Evolutionary conservation across 2,113 vertebrate genomes (phyloP).

Genomic region (Saimiri boliviensis): DNA sequence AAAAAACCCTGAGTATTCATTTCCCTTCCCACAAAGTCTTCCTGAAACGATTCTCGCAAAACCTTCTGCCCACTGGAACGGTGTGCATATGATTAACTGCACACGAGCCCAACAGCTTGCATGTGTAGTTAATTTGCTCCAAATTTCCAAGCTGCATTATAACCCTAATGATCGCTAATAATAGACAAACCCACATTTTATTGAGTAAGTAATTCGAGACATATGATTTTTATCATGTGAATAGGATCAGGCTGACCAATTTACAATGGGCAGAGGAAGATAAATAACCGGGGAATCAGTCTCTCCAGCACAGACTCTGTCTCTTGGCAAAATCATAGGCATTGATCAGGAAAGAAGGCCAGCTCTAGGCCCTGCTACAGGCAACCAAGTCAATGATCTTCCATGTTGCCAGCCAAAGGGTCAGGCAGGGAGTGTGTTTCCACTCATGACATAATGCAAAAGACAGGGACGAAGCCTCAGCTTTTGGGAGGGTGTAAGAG

Average conservation of each 20-base stretch:
- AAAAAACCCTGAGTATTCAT: conserved; percentile 62
- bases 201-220: conserved; percentile 90
- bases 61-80: conserved; percentile 81
- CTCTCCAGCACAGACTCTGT: conserved; percentile 71
- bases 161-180: conserved; percentile 90
- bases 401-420: conserved; percentile 44
- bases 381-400: conserved; percentile 76
- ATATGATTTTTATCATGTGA: conserved; percentile 85
- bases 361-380: conserved; percentile 58
- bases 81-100: conserved; percentile 85
- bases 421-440: conserved; percentile 27
- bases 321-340: conserved; percentile 80
- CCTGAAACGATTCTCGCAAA: conserved; percentile 80
- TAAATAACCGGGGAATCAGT: conserved; percentile 86
- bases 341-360: conserved; percentile 74
- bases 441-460: not conserved
- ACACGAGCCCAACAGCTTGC: conserved; percentile 83
- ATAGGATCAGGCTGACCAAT: conserved; percentile 85
- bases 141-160: conserved; percentile 89
- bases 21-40: conserved; percentile 80
- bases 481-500: too few species aligned
- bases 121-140: conserved; percentile 88
- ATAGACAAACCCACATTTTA: conserved; percentile 90
- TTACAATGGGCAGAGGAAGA: conserved; percentile 84
- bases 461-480: not conserved